These are phyloP conservation scores for Astyanax mexicanus DNA, from an alignment of 2,797 vertebrate genomes.

Conservation along the genomic window DNA sequence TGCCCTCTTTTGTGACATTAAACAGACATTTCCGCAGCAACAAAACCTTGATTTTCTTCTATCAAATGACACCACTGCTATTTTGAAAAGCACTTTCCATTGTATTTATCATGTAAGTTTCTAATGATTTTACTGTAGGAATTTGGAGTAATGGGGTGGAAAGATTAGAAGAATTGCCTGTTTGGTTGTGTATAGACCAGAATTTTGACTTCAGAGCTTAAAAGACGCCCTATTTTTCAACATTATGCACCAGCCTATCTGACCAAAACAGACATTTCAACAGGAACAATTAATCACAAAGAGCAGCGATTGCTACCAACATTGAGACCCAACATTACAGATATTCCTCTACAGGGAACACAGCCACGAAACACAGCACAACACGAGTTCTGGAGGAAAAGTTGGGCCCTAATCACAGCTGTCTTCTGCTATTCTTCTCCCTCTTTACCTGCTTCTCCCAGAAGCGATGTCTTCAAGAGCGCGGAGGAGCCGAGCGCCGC, in stretches of 20 bases:
- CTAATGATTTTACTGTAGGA: too few relatives aligned
- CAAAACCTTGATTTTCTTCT: too few relatives aligned
- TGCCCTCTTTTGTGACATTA: too few relatives aligned
- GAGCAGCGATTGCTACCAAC: slow-evolving; percentile 70
- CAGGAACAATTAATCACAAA: slow-evolving; percentile 78
- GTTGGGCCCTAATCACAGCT: slow-evolving; percentile 69
- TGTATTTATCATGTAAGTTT: too few relatives aligned
- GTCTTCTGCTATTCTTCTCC: slow-evolving; percentile 64
- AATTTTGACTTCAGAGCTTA: slow-evolving; percentile 63
- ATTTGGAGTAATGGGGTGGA: too few relatives aligned
- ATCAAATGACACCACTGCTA: too few relatives aligned
- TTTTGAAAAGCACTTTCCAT: too few relatives aligned
- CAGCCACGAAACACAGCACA: slow-evolving; percentile 57
- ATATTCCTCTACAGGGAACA: slow-evolving; percentile 66
- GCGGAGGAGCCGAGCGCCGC: slow-evolving; percentile 66
- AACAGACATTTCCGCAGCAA: too few relatives aligned
- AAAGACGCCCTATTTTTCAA: slow-evolving; percentile 35
- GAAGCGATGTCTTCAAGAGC: slow-evolving; percentile 69
- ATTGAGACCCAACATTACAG: slow-evolving; percentile 69
- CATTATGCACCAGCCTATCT: slow-evolving; percentile 14
- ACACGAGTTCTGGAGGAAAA: slow-evolving; percentile 57
- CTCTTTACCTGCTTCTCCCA: slow-evolving; percentile 78
- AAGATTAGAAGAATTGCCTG: too few relatives aligned
- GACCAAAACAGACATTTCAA: slow-evolving; percentile 70
- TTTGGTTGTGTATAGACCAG: too few relatives aligned